Percentiles rank a stretch among this genome's conserved stretches.
Conservation (phyloP, 2,888 invertebrate species). For the Boloria euphrosyne region DNA sequence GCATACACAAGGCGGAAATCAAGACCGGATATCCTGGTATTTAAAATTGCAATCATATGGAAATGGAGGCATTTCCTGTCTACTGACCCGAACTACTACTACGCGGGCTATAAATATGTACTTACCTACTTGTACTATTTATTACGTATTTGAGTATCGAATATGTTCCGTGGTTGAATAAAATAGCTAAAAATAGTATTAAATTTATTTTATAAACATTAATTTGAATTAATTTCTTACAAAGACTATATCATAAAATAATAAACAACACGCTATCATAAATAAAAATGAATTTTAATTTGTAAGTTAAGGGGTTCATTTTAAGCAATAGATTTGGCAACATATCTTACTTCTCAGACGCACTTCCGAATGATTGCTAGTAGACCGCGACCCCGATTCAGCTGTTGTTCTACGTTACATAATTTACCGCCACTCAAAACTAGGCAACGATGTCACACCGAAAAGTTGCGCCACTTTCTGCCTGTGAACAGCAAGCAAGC, state of each 20-base stretch:
- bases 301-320: too few relatives aligned
- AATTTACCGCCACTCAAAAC: conserved; percentile 74
- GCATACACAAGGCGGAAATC: conserved; percentile 52
- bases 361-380: conserved; percentile 57
- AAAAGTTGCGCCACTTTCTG: conserved; percentile 77
- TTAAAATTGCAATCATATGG: conserved; percentile 68
- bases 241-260: too few relatives aligned
- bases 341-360: conserved; percentile 36
- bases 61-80: conserved; percentile 65
- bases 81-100: conserved; percentile 49
- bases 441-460: conserved; percentile 81
- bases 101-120: conserved; percentile 24
- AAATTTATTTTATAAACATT: background rate
- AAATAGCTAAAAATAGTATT: too few relatives aligned
- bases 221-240: background rate
- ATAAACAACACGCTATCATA: too few relatives aligned
- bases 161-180: too few relatives aligned
- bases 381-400: conserved; percentile 74
- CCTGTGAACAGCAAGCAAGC: conserved; percentile 49
- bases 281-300: too few relatives aligned
- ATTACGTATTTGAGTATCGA: background rate
- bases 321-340: conserved; percentile 20
- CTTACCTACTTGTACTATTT: conserved; percentile 7
- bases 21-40: conserved; percentile 61
- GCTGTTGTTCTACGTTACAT: conserved; percentile 78